Evolutionary conservation across 1,140 invertebrate genomes (phyloP).

Genomic region (Solen grandis): DNA sequence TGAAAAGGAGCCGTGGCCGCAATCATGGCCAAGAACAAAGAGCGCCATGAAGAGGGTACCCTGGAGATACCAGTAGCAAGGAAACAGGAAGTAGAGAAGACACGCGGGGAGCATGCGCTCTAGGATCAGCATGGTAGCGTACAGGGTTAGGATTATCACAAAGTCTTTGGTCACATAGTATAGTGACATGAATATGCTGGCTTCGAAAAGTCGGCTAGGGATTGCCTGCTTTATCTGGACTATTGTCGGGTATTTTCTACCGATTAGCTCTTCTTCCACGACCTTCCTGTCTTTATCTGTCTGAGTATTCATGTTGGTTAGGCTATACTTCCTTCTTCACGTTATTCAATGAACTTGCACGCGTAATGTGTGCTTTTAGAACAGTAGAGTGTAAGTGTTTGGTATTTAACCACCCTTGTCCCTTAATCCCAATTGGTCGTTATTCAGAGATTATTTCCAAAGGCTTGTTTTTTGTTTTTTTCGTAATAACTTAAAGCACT

Average conservation of each 20-base stretch:
- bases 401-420: too few relatives aligned
- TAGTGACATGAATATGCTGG: constrained; percentile 71
- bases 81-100: constrained; percentile 49
- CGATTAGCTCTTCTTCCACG: constrained; percentile 54
- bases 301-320: too few relatives aligned
- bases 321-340: too few relatives aligned
- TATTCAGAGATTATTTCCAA: too few relatives aligned
- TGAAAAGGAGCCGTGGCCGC: constrained; percentile 81
- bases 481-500: too few relatives aligned
- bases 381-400: too few relatives aligned
- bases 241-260: constrained; percentile 65
- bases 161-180: constrained; percentile 78
- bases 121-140: constrained; percentile 23
- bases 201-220: constrained; percentile 76
- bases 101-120: constrained; percentile 50
- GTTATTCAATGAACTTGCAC: too few relatives aligned
- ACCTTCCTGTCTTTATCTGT: too few relatives aligned
- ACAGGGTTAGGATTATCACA: constrained; percentile 67
- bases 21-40: constrained; percentile 81
- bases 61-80: constrained; percentile 73
- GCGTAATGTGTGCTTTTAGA: too few relatives aligned
- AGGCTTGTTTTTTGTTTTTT: too few relatives aligned
- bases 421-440: too few relatives aligned
- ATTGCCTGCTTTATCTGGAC: constrained; percentile 74
- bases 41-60: constrained; percentile 80